These are phyloP conservation scores for Holocentrus rufus DNA, from an alignment of 2,797 vertebrate species.

Conservation along the genomic window DNA sequence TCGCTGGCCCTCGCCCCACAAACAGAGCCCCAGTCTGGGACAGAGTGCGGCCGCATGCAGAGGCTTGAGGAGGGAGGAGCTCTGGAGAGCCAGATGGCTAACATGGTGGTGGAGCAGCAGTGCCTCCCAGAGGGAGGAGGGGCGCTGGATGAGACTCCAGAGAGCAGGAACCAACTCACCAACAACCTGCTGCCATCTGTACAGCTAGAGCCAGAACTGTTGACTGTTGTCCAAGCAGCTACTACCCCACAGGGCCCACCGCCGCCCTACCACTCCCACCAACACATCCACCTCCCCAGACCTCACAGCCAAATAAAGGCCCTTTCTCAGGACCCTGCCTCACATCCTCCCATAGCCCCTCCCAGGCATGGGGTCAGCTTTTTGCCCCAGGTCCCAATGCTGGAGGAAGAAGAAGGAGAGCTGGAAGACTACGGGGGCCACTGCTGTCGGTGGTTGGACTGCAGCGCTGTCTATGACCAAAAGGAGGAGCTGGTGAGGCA, in stretches of 20 bases:
- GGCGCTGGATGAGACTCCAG: slow-evolving; percentile 56
- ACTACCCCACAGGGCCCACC: slow-evolving; percentile 85
- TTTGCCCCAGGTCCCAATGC: slow-evolving; percentile 73
- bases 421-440: slow-evolving; percentile 82
- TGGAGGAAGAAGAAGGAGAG: slow-evolving; percentile 89
- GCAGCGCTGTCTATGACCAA: slow-evolving; percentile 86
- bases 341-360: slow-evolving; percentile 40
- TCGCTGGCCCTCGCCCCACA: slow-evolving; percentile 68
- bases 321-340: slow-evolving; percentile 44
- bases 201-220: slow-evolving; percentile 54
- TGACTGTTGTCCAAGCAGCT: slow-evolving; percentile 62
- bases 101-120: slow-evolving; percentile 90
- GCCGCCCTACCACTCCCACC: slow-evolving; percentile 90
- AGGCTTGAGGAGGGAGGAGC: slow-evolving; percentile 82
- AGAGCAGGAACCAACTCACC: slow-evolving; percentile 73
- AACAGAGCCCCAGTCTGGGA: slow-evolving; percentile 45
- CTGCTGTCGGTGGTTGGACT: slow-evolving; percentile 91
- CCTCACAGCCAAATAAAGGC: slow-evolving; percentile 53
- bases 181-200: slow-evolving; percentile 73
- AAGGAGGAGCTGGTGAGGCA: slow-evolving; percentile 94
- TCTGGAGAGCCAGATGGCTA: slow-evolving; percentile 83
- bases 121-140: slow-evolving; percentile 67
- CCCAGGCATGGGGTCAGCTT: slow-evolving; percentile 68
- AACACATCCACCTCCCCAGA: slow-evolving; percentile 77
- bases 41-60: slow-evolving; percentile 82